Base-by-base conservation (phyloP, 2,113 vertebrate species). In the Mustelus asterias region DNA sequence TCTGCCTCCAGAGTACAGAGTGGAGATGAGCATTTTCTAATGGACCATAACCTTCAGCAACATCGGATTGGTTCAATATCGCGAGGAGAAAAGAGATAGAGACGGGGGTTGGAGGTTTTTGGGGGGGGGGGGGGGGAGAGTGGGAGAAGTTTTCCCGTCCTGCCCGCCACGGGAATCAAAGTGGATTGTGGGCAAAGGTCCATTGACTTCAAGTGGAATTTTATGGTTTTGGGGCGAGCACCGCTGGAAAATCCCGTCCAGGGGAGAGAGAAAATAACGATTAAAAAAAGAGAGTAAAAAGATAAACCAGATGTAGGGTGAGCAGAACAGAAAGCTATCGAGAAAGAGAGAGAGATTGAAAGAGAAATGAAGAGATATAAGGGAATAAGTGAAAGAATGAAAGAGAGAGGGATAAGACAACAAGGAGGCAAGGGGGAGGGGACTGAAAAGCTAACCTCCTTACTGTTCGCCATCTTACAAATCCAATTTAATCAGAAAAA, bases 401-500 rank as follows among this genome's bases (percentile, higher is more conserved):
- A 41, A 33, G 24, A 20, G 89, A 24, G 54, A 16, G n/a, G 44
- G 11, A 1, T 11, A 20, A 89, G 48, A 58, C 29, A 58, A 58
- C 3, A 33, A 63, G 14, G 41, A 92, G 58, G 54, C 63, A 33
- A 63, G 33, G 54, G 41, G 54, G 29, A 9, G 60, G 58, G 89
- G 16, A 65, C 9, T 92, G 89, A 48, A n/a, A 16, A 90, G 54
- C 54, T 60, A 63, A 90, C 98, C 97, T 97, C 98, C 98, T 98
- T 98, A 98, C 98, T 98, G 97, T 97, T 97, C 98, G 98, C 98
- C 98, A 98, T 98, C 98, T 98, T 98, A 98, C 98, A 98, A 99
- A 99, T 99, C 98, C 98, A 98, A 98, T 99, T 99, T 99, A 99
- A 99, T 99, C 98, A 99, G 99, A 99, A 98, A 99, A 98, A 88